Percentiles rank a stretch among this genome's conserved stretches.
Evolutionary conservation across 2,113 vertebrate genomes (phyloP).

Genomic region (Sprattus sprattus): DNA sequence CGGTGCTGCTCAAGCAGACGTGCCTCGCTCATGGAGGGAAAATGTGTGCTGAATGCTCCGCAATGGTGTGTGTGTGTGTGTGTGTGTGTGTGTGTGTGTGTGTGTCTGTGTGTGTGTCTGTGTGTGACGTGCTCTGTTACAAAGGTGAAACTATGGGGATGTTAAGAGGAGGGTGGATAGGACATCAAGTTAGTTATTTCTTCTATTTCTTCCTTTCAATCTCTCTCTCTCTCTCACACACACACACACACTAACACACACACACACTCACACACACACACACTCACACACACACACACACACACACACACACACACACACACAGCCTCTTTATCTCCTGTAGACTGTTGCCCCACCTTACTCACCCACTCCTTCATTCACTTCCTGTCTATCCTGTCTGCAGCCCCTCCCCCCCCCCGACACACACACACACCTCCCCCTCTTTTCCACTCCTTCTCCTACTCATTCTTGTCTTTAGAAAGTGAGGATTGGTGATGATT

Average conservation of each 20-base stretch:
- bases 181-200: background rate
- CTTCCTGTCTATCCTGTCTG: background rate
- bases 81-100: slow-evolving; percentile 12
- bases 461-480: slow-evolving; percentile 23
- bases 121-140: background rate
- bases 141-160: background rate
- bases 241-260: no score
- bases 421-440: background rate
- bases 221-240: slow-evolving; percentile 37
- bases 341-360: background rate
- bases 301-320: background rate
- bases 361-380: background rate
- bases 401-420: background rate
- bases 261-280: background rate
- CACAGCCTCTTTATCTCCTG: background rate
- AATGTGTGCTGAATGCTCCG: background rate
- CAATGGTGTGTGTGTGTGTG: slow-evolving; percentile 25
- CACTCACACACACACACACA: background rate
- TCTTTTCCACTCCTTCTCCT: background rate
- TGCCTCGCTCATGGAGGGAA: background rate
- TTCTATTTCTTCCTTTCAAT: background rate
- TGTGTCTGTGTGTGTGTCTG: background rate
- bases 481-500: background rate
- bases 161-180: background rate
- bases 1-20: slow-evolving; percentile 22